phyloP scores from a whole-genome alignment of 2,888 invertebrate genomes.

The Lottia scabra region DNA sequence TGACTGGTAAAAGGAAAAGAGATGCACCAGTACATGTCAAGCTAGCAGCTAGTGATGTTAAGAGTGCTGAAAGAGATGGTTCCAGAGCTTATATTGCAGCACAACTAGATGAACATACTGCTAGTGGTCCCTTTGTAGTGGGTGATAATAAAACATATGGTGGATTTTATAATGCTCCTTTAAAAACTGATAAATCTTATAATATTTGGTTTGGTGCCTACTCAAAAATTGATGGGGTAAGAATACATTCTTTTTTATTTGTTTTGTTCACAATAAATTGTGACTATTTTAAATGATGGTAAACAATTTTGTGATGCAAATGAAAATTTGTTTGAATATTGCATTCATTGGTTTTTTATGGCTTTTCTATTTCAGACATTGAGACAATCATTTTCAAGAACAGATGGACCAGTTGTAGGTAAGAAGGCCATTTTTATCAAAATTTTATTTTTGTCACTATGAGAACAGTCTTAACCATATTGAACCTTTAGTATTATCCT shows the following conservation, averaged over 20 bases:
- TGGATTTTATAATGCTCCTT: conserved; percentile 83
- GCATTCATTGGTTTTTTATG: background rate
- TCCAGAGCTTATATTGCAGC: conserved; percentile 86
- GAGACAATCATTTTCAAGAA: conserved; percentile 57
- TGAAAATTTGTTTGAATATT: background rate
- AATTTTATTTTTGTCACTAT: too few species aligned
- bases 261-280: too few species aligned
- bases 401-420: conserved; percentile 54
- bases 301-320: too few species aligned
- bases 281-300: too few species aligned
- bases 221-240: conserved; percentile 78
- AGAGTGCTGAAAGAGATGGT: conserved; percentile 77
- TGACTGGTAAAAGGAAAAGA: conserved; percentile 20
- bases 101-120: conserved; percentile 78
- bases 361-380: conserved; percentile 47
- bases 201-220: conserved; percentile 81
- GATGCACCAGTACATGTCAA: conserved; percentile 70
- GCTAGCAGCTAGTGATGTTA: conserved; percentile 75
- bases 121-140: conserved; percentile 79
- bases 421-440: conserved; percentile 22
- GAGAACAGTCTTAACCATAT: too few species aligned
- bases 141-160: conserved; percentile 84
- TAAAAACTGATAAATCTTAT: conserved; percentile 75
- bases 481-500: too few species aligned
- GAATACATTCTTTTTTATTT: background rate